These are phyloP conservation scores for Clistopyga incitator DNA, from an alignment of 2,888 invertebrate species.

Conservation along the genomic window DNA sequence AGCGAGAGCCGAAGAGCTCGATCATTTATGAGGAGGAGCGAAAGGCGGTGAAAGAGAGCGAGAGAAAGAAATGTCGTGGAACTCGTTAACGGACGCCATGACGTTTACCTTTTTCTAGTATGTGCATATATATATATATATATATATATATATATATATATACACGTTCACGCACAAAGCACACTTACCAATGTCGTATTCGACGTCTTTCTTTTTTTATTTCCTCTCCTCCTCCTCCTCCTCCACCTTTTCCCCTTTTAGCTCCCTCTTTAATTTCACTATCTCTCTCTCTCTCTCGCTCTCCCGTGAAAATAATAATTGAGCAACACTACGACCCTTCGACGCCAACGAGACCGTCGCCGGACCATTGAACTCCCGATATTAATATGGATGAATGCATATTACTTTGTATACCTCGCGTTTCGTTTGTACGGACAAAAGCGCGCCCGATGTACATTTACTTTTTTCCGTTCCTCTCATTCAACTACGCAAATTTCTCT, in stretches of 20 bases:
- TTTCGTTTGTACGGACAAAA: slow-evolving; percentile 4
- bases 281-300: slow-evolving; percentile 9
- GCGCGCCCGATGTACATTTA: slow-evolving; percentile 12
- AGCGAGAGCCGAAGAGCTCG: slow-evolving; percentile 19
- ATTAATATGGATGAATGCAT: slow-evolving; percentile 57
- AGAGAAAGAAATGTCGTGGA: slow-evolving; percentile 35
- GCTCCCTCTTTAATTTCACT: slow-evolving; percentile 35
- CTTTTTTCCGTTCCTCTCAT: not conserved
- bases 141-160: too few relatives aligned
- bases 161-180: not conserved
- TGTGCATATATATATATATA: too few relatives aligned
- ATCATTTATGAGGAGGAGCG: slow-evolving; percentile 39
- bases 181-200: slow-evolving; percentile 9
- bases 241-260: not conserved
- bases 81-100: slow-evolving; percentile 40
- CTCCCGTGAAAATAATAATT: slow-evolving; percentile 47
- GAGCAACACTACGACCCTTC: slow-evolving; percentile 45
- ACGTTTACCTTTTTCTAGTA: slow-evolving; percentile 50
- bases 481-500: slow-evolving; percentile 6
- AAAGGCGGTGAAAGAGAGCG: not conserved
- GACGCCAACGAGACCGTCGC: slow-evolving; percentile 24
- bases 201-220: slow-evolving; percentile 39
- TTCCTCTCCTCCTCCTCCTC: too few relatives aligned
- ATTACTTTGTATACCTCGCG: slow-evolving; percentile 13
- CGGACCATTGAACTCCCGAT: slow-evolving; percentile 51